phyloP scores from a whole-genome alignment of 2,888 invertebrate genomes.

The Chymomyza amoena region DNA sequence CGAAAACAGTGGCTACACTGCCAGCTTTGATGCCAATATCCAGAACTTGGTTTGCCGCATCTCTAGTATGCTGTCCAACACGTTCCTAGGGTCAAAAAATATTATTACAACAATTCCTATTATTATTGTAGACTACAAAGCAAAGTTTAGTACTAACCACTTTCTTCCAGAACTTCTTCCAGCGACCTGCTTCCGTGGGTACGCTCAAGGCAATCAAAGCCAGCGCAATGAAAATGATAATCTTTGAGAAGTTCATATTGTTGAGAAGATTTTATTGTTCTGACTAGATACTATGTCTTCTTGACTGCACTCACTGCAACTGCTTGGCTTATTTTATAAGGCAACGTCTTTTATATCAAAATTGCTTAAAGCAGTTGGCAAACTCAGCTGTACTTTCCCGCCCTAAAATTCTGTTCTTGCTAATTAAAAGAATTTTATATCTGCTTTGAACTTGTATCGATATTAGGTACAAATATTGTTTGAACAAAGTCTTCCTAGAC shows the following conservation, averaged over 20 bases:
- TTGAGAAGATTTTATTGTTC: neutral
- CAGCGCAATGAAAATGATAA: constrained; percentile 45
- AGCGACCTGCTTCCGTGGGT: constrained; percentile 51
- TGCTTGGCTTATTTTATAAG: neutral
- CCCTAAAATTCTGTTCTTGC: neutral
- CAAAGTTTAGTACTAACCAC: constrained; percentile 43
- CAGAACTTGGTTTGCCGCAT: constrained; percentile 48
- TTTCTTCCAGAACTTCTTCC: constrained; percentile 62
- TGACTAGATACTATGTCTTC: neutral
- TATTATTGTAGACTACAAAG: too few relatives aligned
- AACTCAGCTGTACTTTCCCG: neutral
- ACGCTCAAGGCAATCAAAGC: constrained; percentile 40
- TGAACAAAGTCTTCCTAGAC: neutral
- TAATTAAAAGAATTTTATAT: neutral
- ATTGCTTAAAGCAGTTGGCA: neutral
- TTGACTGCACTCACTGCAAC: neutral
- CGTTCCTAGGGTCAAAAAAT: constrained; percentile 42
- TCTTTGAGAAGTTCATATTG: constrained; percentile 53
- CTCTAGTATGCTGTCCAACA: constrained; percentile 56
- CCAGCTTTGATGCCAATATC: constrained; percentile 49
- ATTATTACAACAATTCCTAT: neutral
- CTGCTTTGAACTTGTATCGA: too few relatives aligned
- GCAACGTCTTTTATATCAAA: neutral
- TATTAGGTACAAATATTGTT: too few relatives aligned
- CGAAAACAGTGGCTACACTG: constrained; percentile 47